Evolutionary conservation across 2,888 invertebrate species (phyloP), one percentile per base, ranked within the genome.

Genomic region (Lepeophtheirus nordmannii): DNA sequence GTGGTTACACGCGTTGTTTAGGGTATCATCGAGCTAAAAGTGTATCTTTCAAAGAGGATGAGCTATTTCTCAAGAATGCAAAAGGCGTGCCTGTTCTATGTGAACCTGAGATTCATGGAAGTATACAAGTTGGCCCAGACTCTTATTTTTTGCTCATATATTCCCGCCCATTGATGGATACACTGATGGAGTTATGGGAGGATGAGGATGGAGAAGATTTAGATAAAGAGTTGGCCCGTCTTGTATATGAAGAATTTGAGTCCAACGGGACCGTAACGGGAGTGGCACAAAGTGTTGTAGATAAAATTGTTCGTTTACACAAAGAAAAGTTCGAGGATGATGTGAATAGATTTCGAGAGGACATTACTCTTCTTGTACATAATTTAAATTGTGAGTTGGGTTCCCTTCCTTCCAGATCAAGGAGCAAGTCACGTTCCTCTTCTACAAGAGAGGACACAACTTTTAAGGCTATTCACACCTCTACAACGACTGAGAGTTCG

Each of bases 1-100:
- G 46, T 12, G 63, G 38, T 20, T 23, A 23, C 22, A 63, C 63
- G 9, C 46, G 91, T 14, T 90, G 90, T 72, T 78, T 92, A 12
- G 91, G 91, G 3, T 90, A 90, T 76, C 89, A 89, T 73, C 78
- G 85, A 56, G 85, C 89, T 0, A 92, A 92, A 76, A 87, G 86
- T 0, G 83, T 87, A 1, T 88, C 2, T 8, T 46, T 46, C 53
- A 46, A 88, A 72, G 85, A 84, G 73, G 89, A 90, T 59, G 85
- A 87, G 72, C 86, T 87, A 1, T 82, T 83, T 64, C 78, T 91
- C 58, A 78, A 82, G 1, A 75, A 78, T 20, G 87, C 89, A 0
- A 75, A 75, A 0, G 78, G 83, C 10, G 89, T 90, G 71, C 91
- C 91, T 0, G 84, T 91, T 1, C 84, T 86, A 17, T 83, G 88